Conservation (phyloP, 2,113 vertebrate genomes). For the Rynchops niger region DNA sequence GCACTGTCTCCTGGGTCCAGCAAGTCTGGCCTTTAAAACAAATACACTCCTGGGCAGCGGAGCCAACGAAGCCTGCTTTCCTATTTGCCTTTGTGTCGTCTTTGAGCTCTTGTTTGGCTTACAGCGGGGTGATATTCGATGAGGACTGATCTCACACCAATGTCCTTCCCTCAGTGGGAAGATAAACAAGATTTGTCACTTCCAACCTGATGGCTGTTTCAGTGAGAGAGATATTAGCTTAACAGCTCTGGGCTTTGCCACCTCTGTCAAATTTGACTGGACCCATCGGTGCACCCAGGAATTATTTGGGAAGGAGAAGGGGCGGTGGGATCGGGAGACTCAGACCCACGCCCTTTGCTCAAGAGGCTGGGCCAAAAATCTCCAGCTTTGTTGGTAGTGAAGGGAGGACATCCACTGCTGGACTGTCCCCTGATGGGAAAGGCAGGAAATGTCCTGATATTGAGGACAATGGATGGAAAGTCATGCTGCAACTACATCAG, state of each 20-base stretch:
- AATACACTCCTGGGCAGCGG: not conserved
- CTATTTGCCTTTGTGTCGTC: not conserved
- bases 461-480: not conserved
- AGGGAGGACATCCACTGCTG: not conserved
- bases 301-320: not conserved
- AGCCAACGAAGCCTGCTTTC: not conserved
- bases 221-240: not conserved
- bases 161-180: not conserved
- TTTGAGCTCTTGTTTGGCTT: not conserved
- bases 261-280: not conserved
- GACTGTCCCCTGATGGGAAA: not conserved
- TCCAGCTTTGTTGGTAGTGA: not conserved
- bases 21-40: conserved; percentile 23
- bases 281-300: not conserved
- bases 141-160: not conserved
- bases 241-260: not conserved
- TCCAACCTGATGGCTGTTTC: not conserved
- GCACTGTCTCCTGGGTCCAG: conserved; percentile 1
- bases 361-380: not conserved
- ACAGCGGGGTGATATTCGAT: not conserved
- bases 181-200: not conserved
- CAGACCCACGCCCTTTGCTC: not conserved
- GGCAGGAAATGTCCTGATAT: not conserved
- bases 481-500: not conserved
- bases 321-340: not conserved